These are phyloP conservation scores for Seriola quinqueradiata DNA, from an alignment of 2,113 vertebrate species.

Conservation along the genomic window DNA sequence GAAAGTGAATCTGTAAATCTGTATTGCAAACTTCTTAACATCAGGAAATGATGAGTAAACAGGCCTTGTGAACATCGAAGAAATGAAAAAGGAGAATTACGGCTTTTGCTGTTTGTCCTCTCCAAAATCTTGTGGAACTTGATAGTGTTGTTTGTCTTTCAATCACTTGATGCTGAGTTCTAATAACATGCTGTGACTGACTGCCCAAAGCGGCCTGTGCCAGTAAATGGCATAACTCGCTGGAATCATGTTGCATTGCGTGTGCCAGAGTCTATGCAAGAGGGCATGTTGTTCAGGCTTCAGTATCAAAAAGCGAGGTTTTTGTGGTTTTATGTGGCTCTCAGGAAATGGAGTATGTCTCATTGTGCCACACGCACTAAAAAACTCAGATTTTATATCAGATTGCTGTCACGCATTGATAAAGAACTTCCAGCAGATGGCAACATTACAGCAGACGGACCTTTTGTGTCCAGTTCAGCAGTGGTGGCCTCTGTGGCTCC, in stretches of 20 bases:
- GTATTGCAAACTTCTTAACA: conserved; percentile 21
- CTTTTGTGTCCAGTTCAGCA: conserved; percentile 49
- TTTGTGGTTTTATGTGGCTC: conserved; percentile 47
- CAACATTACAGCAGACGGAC: conserved; percentile 72
- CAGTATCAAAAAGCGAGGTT: conserved; percentile 38
- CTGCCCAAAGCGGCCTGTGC: conserved; percentile 48
- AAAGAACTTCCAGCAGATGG: conserved; percentile 78
- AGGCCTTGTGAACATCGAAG: conserved; percentile 39
- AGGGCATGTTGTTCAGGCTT: conserved; percentile 52
- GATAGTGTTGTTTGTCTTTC: conserved; percentile 69
- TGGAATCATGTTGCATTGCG: conserved; percentile 52
- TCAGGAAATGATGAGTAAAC: conserved; percentile 55
- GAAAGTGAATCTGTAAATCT: conserved; percentile 4
- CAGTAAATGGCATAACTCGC: conserved; percentile 63
- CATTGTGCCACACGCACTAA: conserved; percentile 29
- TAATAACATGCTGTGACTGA: conserved; percentile 66
- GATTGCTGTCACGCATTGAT: conserved; percentile 37
- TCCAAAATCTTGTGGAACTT: conserved; percentile 52
- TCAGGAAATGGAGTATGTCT: conserved; percentile 22
- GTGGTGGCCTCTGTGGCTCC: conserved; percentile 26
- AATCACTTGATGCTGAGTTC: conserved; percentile 62
- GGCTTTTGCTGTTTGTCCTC: conserved; percentile 28
- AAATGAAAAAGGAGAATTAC: conserved; percentile 40
- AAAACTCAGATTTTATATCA: conserved; percentile 26
- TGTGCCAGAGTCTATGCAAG: conserved; percentile 44